Conservation (phyloP, 2,888 invertebrate species). For the Chouioia cunea region DNA sequence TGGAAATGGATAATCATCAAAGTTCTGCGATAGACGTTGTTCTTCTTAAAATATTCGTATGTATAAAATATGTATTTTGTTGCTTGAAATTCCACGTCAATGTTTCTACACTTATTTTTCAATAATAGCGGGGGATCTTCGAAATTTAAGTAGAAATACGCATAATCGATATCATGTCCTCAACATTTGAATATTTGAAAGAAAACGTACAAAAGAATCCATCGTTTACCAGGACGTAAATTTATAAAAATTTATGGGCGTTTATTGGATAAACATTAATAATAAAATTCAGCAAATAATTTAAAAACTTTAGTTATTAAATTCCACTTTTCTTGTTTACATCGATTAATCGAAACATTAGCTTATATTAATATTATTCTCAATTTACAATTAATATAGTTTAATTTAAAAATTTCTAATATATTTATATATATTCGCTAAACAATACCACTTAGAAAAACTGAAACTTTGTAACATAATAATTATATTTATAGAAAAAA, state of each 20-base stretch:
- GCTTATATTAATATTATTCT: constrained; percentile 29
- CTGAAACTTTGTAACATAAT: constrained; percentile 43
- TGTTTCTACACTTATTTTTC: constrained; percentile 17
- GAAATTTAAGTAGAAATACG: constrained; percentile 51
- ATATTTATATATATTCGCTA: constrained; percentile 43
- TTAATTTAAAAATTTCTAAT: constrained; percentile 47
- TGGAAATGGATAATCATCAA: constrained; percentile 16
- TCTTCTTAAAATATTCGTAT: too few relatives aligned
- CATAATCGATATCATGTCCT: constrained; percentile 38
- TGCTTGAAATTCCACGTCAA: constrained; percentile 1
- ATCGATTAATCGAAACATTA: constrained; percentile 34
- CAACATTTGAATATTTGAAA: constrained; percentile 34
- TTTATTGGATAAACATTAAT: constrained; percentile 18
- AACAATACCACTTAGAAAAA: constrained; percentile 46
- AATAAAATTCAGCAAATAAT: constrained; percentile 38
- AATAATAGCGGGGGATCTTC: constrained; percentile 49
- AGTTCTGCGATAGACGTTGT: too few relatives aligned
- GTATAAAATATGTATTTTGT: not conserved
- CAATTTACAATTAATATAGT: constrained; percentile 43
- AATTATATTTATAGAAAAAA: constrained; percentile 40
- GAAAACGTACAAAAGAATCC: constrained; percentile 25
- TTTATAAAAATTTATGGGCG: not conserved
- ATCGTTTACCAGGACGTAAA: constrained; percentile 9
- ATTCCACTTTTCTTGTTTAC: constrained; percentile 36
- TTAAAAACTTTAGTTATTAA: constrained; percentile 40